Evolutionary conservation across 2,888 invertebrate species (phyloP).

Genomic region (Ectobius pallidus): DNA sequence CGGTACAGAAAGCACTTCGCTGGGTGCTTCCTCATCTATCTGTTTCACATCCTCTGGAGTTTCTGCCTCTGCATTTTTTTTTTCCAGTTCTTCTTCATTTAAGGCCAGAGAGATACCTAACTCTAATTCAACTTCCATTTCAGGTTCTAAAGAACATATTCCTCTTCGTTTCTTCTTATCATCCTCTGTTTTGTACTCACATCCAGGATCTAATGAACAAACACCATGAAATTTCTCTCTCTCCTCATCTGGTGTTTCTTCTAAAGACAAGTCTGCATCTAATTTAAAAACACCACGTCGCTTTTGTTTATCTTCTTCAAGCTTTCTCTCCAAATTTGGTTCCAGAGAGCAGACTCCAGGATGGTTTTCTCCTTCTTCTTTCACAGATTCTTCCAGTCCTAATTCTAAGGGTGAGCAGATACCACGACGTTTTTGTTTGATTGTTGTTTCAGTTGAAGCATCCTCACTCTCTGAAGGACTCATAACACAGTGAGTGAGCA

Average conservation of each 20-base stretch:
- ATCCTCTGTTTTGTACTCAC: no score
- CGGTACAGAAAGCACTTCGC: conserved; percentile 41
- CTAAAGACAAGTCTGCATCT: no score
- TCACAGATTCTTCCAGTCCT: background rate
- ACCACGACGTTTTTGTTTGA: background rate
- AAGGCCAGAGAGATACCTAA: conserved; percentile 50
- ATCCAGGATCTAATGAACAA: background rate
- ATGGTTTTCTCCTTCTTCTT: background rate
- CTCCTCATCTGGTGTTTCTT: no score
- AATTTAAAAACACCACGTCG: no score
- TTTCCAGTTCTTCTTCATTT: conserved; percentile 49
- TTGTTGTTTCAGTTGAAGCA: background rate
- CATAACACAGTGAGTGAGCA: conserved; percentile 58
- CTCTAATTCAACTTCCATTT: conserved; percentile 24
- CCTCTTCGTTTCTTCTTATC: conserved; percentile 49
- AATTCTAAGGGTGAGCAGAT: conserved; percentile 1
- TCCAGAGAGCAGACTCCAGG: background rate
- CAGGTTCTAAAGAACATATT: conserved; percentile 55
- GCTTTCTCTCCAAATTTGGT: background rate
- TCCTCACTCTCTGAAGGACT: conserved; percentile 15
- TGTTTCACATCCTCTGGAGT: background rate
- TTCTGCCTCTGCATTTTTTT: background rate
- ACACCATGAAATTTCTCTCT: no score
- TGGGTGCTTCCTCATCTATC: conserved; percentile 36
- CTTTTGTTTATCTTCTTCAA: background rate